Evolutionary conservation across 2,113 vertebrate genomes (phyloP).

Genomic region (Amphiprion percula): DNA sequence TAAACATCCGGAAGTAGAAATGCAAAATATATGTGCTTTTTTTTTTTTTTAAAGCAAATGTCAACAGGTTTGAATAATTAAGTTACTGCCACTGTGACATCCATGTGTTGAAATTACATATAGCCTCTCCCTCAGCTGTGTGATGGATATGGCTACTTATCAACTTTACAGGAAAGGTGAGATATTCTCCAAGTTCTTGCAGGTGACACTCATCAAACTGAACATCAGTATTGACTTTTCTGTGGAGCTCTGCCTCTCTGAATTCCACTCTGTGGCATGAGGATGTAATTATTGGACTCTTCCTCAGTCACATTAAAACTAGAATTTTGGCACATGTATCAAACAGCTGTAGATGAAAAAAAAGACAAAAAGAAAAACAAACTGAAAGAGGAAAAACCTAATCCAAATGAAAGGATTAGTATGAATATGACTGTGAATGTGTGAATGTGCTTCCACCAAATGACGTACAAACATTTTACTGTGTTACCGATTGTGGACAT

Average conservation of each 20-base stretch:
- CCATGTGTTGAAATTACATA: background rate
- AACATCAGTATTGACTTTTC: background rate
- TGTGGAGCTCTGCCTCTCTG: background rate
- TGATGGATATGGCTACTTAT: background rate
- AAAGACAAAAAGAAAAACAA: too few relatives aligned
- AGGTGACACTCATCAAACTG: background rate
- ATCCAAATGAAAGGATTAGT: too few relatives aligned
- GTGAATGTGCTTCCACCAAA: too few relatives aligned
- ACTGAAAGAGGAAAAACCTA: background rate
- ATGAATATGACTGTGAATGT: too few relatives aligned
- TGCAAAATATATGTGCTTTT: background rate
- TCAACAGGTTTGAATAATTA: constrained; percentile 1
- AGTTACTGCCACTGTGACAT: background rate
- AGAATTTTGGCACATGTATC: background rate
- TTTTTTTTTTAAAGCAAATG: background rate
- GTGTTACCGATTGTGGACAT: too few relatives aligned
- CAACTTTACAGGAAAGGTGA: background rate
- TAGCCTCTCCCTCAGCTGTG: background rate
- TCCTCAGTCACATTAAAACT: background rate
- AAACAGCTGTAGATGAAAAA: too few relatives aligned
- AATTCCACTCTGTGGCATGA: background rate
- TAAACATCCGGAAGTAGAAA: background rate
- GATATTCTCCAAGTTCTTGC: background rate
- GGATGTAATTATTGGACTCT: background rate
- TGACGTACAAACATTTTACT: too few relatives aligned